Evolutionary conservation across 1,140 invertebrate species (phyloP), one percentile per base, ranked within the genome.

Genomic region (Drosophila lini): DNA sequence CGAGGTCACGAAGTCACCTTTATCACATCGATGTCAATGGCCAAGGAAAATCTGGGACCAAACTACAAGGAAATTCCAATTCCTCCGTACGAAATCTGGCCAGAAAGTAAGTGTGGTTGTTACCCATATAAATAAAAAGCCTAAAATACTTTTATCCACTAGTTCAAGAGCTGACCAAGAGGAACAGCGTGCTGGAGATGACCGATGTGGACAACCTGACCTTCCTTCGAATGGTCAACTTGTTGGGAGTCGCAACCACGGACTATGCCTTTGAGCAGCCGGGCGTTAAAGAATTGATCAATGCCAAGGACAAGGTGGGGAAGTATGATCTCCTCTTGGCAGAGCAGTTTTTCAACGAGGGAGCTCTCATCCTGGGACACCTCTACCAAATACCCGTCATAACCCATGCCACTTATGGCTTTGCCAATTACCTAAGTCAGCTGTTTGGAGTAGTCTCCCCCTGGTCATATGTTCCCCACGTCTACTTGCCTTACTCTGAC

Each of bases 321-420:
- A 83, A 92, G 45, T 93, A 91, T 41, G 93, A 94, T 85, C 40
- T 93, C 0, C 75, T 93, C 0, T 61, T 94, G 38, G 75, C 80
- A 0, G 93, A 93, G 44, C 77, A 91, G 41, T 92, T 93, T 65
- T 92, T 78, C 48, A 90, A 92, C 42, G 93, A 93, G 68, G 83
- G 92, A 0, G 79, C 92, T 32, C 78, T 93, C n/a, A 85, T 90
- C 8, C 78, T 93, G 13, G 92, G 81, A 0, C 78, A 93, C 41
- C 70, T 91, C 10, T 93, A 93, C 42, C 74, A 93, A 32, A 91
- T 93, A 5, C 92, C 92, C 0, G 56, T 88, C 6, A 83, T 93
- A 1, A 85, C 82, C 0, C 55, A 79, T 1, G 69, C 79, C 0
- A 91, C 91, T 8, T 89, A 93, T n/a, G 93, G 92, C 5, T 63